These are phyloP conservation scores for Nylanderia fulva DNA, from an alignment of 1,140 invertebrate genomes.

Conservation along the genomic window DNA sequence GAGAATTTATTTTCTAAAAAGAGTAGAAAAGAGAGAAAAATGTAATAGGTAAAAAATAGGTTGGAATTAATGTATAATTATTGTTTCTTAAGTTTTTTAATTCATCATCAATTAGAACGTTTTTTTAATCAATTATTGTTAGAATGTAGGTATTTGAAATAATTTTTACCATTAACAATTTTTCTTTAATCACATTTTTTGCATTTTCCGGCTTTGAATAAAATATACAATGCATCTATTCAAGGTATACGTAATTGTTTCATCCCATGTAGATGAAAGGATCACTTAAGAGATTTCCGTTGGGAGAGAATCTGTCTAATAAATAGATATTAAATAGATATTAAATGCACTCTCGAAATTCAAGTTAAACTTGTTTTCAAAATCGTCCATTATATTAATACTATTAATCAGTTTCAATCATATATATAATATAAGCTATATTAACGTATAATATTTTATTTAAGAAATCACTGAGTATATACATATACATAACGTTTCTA, in stretches of 20 bases:
- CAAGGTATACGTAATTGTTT: constrained; percentile 16
- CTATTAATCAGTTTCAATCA: not conserved
- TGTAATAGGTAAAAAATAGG: not conserved
- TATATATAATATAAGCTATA: not conserved
- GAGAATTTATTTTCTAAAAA: not conserved
- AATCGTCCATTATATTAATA: not conserved
- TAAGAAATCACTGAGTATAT: not conserved
- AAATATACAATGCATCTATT: not conserved
- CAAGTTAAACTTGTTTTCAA: not conserved
- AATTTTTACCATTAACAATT: not conserved
- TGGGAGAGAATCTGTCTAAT: not conserved
- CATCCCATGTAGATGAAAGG: constrained; percentile 13
- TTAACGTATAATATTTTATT: not conserved
- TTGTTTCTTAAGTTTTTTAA: not conserved
- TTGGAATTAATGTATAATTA: not conserved
- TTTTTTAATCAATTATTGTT: not conserved
- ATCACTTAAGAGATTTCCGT: constrained; percentile 38
- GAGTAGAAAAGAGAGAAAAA: too few species aligned
- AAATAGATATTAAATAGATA: not conserved
- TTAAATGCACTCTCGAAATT: not conserved
- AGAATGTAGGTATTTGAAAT: not conserved
- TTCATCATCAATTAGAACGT: not conserved
- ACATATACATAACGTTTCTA: not conserved
- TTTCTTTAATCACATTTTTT: not conserved
- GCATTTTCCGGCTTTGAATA: not conserved